These are phyloP conservation scores for Paramuricea clavata DNA, from an alignment of 92 coral and sea anemone species.

Conservation along the genomic window DNA sequence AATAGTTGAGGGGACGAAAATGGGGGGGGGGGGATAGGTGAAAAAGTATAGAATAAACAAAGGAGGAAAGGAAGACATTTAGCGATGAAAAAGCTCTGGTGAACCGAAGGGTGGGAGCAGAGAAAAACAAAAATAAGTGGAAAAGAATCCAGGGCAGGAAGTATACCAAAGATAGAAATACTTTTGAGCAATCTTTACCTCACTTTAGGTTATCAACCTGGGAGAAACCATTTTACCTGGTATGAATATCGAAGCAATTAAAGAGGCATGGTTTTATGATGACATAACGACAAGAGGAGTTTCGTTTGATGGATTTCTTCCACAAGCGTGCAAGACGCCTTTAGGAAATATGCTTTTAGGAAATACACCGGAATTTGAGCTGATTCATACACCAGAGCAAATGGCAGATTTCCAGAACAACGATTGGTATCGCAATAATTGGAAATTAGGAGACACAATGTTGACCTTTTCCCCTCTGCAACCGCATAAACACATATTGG, in stretches of 20 bases:
- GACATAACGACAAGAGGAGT: conserved; percentile 29
- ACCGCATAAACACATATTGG: conserved; percentile 3
- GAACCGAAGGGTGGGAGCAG: too few species aligned
- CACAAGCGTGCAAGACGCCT: conserved; percentile 39
- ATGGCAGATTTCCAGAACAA: conserved; percentile 32
- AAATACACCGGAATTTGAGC: conserved; percentile 30
- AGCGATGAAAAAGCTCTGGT: too few species aligned
- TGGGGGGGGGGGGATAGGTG: too few species aligned
- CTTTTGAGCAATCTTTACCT: background rate
- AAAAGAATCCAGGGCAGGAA: too few species aligned
- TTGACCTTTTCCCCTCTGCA: conserved; percentile 23
- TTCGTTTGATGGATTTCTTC: conserved; percentile 31
- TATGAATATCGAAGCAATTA: conserved; percentile 26
- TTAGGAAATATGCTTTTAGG: conserved; percentile 24
- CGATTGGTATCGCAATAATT: background rate
- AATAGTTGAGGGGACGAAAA: too few species aligned
- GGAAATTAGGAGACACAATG: background rate
- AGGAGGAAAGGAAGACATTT: too few species aligned
- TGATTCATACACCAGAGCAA: conserved; percentile 17
- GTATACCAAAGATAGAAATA: too few species aligned
- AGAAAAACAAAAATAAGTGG: too few species aligned
- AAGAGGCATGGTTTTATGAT: conserved; percentile 20
- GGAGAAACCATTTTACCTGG: conserved; percentile 36
- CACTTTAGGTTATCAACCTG: conserved; percentile 22
- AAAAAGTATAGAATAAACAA: too few species aligned